Evolutionary conservation across 2,797 vertebrate genomes (phyloP), one percentile per base, ranked within the genome.

Genomic region (Lithobates sylvaticus): DNA sequence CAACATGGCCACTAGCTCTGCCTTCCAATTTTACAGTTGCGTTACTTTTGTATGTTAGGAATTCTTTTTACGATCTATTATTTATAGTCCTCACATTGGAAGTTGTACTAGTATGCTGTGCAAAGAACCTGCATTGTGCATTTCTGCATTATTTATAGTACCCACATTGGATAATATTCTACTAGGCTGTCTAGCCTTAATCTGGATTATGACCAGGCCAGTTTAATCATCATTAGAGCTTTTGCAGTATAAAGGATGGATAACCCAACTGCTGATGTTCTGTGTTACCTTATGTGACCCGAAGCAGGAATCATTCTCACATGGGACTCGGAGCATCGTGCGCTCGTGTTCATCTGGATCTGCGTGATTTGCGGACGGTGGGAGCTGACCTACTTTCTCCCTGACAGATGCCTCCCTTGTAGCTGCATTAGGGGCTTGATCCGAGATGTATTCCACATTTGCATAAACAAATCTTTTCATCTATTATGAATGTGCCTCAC

Each of bases 371-470:
- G 81, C 85, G 87, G 88, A 90, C 85, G 73, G 88, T 87, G 90
- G 89, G 90, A 83, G 87, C 76, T 93, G 91, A 92, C 92, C 92
- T 93, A 91, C 83, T 91, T 92, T 89, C 90, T 86, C 79, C 65
- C 16, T 76, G 90, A 89, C 89, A 87, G 90, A 91, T 91, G 89
- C 88, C 90, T 92, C 84, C 83, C 87, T 88, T 89, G 88, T 89
- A 89, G 91, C 91, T 88, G 50, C 89, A 89, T 70, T 5, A 68
- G 0, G 50, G 82, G 61, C 88, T 84, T 54, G 75, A 87, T 87
- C 86, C 78, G 64, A 83, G 72, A 83, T 84, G 81, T 80, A 84
- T 78, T 84, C 76, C 69, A 77, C 81, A 87, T 87, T 87, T 84
- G 86, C 86, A 87, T 87, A 87, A 84, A 84, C 81, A 84, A 87